phyloP scores from a whole-genome alignment of 2,797 vertebrate species.

The Acanthornis magna region DNA sequence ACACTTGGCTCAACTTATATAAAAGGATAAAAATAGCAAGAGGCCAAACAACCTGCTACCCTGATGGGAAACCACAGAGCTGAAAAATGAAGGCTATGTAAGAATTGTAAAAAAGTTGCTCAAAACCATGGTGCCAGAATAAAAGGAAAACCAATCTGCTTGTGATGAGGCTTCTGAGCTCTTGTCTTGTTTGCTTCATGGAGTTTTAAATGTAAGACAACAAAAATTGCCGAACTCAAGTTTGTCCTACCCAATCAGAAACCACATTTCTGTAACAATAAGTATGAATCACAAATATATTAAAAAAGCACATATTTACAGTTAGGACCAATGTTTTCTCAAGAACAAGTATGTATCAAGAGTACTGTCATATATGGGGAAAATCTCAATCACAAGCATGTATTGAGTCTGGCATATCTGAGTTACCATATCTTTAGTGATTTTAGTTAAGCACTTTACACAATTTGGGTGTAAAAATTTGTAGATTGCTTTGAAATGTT shows the following conservation, averaged over 20 bases:
- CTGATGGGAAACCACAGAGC: not conserved
- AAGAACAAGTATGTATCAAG: not conserved
- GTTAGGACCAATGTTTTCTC: not conserved
- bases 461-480: slow-evolving; percentile 11
- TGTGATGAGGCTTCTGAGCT: not conserved
- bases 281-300: rapidly evolving
- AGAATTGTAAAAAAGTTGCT: not conserved
- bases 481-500: not conserved
- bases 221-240: not conserved
- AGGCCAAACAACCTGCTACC: not conserved
- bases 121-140: not conserved
- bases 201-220: not conserved
- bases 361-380: not conserved
- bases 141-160: not conserved
- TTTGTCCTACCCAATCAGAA: not conserved
- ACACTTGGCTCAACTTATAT: rapidly evolving
- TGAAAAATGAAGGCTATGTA: not conserved
- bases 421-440: not conserved
- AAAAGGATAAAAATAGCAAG: not conserved
- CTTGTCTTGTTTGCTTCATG: not conserved
- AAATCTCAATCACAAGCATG: not conserved
- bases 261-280: not conserved
- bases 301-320: not conserved
- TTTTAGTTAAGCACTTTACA: not conserved
- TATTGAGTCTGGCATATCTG: not conserved